These are phyloP conservation scores for Centropus bengalensis DNA, from an alignment of 2,113 vertebrate genomes.

Conservation along the genomic window DNA sequence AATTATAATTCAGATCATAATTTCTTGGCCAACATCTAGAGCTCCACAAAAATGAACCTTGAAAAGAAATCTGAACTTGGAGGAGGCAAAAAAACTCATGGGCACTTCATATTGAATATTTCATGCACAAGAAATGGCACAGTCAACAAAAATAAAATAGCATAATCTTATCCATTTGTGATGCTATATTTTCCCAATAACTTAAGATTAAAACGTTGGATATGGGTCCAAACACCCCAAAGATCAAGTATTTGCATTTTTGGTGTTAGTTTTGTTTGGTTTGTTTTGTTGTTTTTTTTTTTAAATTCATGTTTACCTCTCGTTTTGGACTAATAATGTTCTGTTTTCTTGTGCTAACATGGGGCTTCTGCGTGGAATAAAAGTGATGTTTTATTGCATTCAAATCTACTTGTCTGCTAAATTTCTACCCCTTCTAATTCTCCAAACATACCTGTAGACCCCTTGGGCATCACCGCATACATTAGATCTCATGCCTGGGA, in stretches of 20 bases:
- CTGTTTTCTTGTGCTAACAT: neutral
- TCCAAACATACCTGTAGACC: neutral
- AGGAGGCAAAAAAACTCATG: neutral
- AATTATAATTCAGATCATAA: neutral
- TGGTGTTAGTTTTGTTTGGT: neutral
- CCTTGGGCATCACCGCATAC: neutral
- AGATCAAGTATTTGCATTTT: neutral
- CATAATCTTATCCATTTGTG: neutral
- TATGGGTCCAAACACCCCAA: neutral
- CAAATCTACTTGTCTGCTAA: neutral
- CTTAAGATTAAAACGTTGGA: neutral
- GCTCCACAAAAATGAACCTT: neutral
- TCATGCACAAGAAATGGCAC: neutral
- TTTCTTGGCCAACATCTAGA: neutral
- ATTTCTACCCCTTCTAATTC: neutral
- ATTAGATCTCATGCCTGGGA: neutral
- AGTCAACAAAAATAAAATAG: neutral
- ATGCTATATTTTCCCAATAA: neutral
- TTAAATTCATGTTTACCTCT: neutral
- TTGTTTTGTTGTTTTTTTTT: neutral
- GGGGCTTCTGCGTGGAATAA: neutral
- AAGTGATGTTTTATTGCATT: neutral
- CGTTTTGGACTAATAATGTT: neutral
- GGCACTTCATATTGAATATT: neutral
- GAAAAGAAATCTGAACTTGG: neutral